Percentiles rank a stretch among this genome's conserved stretches.
phyloP scores from a whole-genome alignment of 2,797 vertebrate genomes.

The Pristis pectinata region DNA sequence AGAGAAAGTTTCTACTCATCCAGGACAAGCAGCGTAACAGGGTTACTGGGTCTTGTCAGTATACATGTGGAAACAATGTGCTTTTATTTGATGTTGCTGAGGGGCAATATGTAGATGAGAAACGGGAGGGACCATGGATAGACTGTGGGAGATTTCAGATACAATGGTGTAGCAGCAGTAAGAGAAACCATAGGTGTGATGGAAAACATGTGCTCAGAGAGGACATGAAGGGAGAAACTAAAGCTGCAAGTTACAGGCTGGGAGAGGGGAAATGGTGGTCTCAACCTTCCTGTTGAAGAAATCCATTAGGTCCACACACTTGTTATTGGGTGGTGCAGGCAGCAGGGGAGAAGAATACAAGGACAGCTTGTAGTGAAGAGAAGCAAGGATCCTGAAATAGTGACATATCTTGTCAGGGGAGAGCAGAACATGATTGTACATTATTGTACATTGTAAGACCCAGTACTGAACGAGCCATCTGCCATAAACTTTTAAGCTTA shows the following conservation, averaged over 20 bases:
- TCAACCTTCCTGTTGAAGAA: too few species aligned
- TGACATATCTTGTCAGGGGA: too few species aligned
- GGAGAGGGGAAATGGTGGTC: too few species aligned
- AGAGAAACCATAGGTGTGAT: not conserved
- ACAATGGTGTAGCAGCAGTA: not conserved
- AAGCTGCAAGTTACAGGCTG: not conserved
- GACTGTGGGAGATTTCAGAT: not conserved
- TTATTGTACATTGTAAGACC: not conserved
- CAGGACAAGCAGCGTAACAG: not conserved
- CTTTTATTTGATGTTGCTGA: not conserved
- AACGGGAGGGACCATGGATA: not conserved
- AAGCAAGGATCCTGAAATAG: too few species aligned
- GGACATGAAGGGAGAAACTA: not conserved
- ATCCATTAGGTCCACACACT: too few species aligned
- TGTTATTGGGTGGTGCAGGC: too few species aligned
- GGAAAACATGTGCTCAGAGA: too few species aligned
- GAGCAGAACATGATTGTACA: not conserved
- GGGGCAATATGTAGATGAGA: not conserved
- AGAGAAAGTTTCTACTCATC: not conserved
- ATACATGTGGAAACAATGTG: not conserved
- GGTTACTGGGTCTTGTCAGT: not conserved
- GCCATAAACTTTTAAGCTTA: too few species aligned
- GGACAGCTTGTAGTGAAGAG: too few species aligned
- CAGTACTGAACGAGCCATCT: not conserved
- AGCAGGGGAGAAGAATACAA: not conserved